Percentiles rank a stretch among this genome's conserved stretches.
Conservation (phyloP, 2,797 vertebrate genomes). For the Hylomyscus alleni region DNA sequence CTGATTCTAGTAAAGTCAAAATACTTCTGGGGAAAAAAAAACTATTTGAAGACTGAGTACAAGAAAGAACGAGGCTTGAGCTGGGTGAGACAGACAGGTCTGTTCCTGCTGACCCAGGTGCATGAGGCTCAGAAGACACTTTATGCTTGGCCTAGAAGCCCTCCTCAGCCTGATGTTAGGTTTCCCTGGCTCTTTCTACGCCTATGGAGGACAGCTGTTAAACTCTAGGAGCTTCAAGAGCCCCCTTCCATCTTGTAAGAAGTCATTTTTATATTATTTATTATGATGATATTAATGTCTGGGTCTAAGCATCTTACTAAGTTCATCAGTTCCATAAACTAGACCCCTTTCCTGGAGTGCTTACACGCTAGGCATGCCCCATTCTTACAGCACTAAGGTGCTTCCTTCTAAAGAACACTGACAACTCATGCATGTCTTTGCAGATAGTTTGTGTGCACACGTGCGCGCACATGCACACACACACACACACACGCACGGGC, state of each 20-base stretch:
- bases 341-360: not conserved
- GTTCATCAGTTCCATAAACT: not conserved
- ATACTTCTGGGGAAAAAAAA: not conserved
- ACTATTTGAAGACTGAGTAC: not conserved
- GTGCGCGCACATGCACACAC: not conserved
- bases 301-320: not conserved
- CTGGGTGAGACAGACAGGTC: not conserved
- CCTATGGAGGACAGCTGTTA: not conserved
- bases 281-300: not conserved
- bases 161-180: not conserved
- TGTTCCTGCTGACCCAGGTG: conserved; percentile 34
- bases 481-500: not conserved
- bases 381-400: not conserved
- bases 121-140: not conserved
- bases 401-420: not conserved
- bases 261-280: not conserved
- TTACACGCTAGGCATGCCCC: not conserved
- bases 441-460: not conserved
- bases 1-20: not conserved
- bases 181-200: conserved; percentile 1
- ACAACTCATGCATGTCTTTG: not conserved
- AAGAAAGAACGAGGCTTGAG: conserved; percentile 3
- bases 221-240: not conserved
- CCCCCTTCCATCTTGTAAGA: not conserved
- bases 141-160: not conserved